Conservation (phyloP, 2,888 invertebrate genomes). For the Caenorhabditis becei region DNA sequence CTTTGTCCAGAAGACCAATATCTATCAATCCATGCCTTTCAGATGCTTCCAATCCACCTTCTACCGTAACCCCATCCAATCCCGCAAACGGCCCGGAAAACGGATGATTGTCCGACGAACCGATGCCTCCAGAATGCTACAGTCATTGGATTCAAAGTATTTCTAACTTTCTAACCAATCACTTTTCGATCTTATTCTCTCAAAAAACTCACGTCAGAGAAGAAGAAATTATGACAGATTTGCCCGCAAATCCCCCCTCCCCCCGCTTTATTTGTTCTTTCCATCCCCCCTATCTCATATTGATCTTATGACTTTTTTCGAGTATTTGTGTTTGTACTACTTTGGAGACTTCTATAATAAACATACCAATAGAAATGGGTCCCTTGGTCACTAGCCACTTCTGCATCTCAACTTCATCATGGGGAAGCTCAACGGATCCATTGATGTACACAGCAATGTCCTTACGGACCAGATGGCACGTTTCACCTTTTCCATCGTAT, state of each 20-base stretch:
- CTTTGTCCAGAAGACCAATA: background rate
- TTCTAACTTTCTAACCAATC: conserved; percentile 4
- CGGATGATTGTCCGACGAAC: conserved; percentile 46
- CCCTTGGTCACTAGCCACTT: conserved; percentile 79
- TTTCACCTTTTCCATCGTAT: conserved; percentile 85
- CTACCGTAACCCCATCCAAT: conserved; percentile 45
- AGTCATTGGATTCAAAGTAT: conserved; percentile 35
- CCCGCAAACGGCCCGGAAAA: conserved; percentile 27
- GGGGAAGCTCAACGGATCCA: conserved; percentile 77
- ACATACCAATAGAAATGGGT: conserved; percentile 80
- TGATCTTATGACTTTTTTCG: conserved; percentile 33
- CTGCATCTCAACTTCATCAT: conserved; percentile 79
- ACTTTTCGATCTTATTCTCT: conserved; percentile 31
- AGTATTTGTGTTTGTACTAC: conserved; percentile 10
- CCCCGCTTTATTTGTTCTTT: conserved; percentile 39
- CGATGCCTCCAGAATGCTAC: conserved; percentile 49
- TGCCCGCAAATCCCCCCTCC: conserved; percentile 39
- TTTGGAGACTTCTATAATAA: background rate
- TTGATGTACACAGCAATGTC: conserved; percentile 79
- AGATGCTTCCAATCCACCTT: conserved; percentile 51
- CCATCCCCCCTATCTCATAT: conserved; percentile 16
- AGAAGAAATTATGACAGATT: conserved; percentile 34
- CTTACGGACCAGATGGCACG: conserved; percentile 72
- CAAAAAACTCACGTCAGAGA: conserved; percentile 42
- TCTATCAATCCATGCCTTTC: background rate